phyloP scores from a whole-genome alignment of 1,140 invertebrate species.

The Nixonia krombeini region DNA sequence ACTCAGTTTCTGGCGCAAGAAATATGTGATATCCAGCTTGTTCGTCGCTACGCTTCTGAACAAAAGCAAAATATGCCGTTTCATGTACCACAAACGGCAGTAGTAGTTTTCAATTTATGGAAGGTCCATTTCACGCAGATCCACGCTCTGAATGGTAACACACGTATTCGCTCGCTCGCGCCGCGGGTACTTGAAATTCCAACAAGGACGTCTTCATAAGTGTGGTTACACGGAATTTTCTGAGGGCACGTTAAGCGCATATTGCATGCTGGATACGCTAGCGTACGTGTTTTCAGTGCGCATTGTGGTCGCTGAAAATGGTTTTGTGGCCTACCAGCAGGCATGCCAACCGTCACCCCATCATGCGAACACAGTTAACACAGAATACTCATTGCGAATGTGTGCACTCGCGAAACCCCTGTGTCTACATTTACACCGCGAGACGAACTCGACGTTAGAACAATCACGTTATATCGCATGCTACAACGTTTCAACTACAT shows the following conservation, averaged over 20 bases:
- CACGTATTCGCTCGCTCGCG: constrained; percentile 10
- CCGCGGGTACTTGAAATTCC: constrained; percentile 62
- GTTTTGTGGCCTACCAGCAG: constrained; percentile 58
- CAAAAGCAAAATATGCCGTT: too few species aligned
- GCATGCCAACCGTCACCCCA: constrained; percentile 54
- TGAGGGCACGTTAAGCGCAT: constrained; percentile 50
- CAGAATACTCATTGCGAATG: constrained; percentile 42
- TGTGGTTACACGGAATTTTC: constrained; percentile 61
- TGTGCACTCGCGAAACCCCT: constrained; percentile 16
- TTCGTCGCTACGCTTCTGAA: too few species aligned
- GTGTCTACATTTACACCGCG: neutral
- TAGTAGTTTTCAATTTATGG: too few species aligned
- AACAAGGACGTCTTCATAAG: constrained; percentile 69
- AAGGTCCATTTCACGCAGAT: too few species aligned
- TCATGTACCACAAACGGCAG: too few species aligned
- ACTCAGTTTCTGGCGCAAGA: too few species aligned
- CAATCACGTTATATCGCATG: neutral
- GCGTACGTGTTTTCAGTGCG: constrained; percentile 51
- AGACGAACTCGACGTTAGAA: neutral
- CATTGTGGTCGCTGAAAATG: constrained; percentile 68
- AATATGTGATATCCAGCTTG: too few species aligned
- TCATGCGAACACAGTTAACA: constrained; percentile 58
- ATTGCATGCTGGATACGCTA: constrained; percentile 48
- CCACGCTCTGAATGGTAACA: constrained; percentile 26
- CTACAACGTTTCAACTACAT: neutral